Conservation (phyloP, 2,797 vertebrate genomes). For the Moxostoma hubbsi region DNA sequence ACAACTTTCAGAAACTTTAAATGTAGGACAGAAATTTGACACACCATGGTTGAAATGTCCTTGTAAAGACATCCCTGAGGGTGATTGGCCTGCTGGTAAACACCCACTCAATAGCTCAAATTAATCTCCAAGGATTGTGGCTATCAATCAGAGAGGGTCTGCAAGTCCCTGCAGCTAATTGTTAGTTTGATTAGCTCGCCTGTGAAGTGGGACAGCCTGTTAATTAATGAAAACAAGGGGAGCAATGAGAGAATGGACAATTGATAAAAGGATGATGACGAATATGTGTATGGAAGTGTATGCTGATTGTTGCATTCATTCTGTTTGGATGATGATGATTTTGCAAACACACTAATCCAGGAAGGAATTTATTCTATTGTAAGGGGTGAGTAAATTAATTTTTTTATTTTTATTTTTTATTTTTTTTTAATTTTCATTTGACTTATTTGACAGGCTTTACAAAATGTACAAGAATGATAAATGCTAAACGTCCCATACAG, state of each 20-base stretch:
- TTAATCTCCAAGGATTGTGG: constrained; percentile 66
- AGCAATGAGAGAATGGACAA: constrained; percentile 61
- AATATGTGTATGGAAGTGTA: constrained; percentile 57
- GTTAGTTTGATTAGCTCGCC: constrained; percentile 72
- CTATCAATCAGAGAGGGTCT: constrained; percentile 69
- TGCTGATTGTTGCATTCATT: constrained; percentile 60
- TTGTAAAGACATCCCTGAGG: constrained; percentile 42
- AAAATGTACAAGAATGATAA: no score
- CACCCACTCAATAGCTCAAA: constrained; percentile 64
- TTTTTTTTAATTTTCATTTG: no score
- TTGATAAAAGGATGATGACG: constrained; percentile 37
- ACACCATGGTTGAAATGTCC: constrained; percentile 29
- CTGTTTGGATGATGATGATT: constrained; percentile 51
- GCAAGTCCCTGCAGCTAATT: constrained; percentile 69
- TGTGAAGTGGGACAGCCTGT: constrained; percentile 72
- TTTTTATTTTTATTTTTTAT: not conserved
- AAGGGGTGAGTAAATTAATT: constrained; percentile 3
- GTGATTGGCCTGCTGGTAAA: constrained; percentile 42
- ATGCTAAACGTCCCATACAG: no score
- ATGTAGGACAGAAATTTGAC: constrained; percentile 46
- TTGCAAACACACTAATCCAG: constrained; percentile 52
- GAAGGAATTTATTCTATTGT: constrained; percentile 25
- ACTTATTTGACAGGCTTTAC: no score
- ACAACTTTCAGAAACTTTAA: constrained; percentile 33
- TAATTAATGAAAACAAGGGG: constrained; percentile 74